Evolutionary conservation across 2,888 invertebrate genomes (phyloP).

Genomic region (Eristalinus sepulchralis): DNA sequence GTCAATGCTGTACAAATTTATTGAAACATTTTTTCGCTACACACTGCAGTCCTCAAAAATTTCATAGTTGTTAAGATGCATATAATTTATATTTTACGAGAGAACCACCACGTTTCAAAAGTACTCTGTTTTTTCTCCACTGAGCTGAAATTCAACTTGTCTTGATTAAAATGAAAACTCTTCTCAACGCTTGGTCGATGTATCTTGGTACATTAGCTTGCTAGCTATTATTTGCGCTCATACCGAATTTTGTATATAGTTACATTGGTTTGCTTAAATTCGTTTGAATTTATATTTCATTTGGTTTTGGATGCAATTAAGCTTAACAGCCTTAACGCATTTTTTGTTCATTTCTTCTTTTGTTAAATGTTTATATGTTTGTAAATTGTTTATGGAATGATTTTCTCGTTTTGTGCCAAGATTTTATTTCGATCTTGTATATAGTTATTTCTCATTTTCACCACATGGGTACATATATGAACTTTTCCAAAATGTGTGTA

Average conservation of each 20-base stretch:
- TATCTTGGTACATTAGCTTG: constrained; percentile 51
- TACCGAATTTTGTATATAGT: constrained; percentile 18
- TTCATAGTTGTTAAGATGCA: no score
- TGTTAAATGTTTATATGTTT: not conserved
- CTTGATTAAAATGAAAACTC: constrained; percentile 56
- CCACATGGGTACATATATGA: not conserved
- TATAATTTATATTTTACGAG: no score
- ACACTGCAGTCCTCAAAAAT: no score
- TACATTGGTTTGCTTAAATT: constrained; percentile 9
- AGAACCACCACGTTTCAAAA: no score
- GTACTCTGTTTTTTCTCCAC: no score
- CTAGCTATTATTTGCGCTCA: constrained; percentile 20
- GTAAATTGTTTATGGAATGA: constrained; percentile 45
- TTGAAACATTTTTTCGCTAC: no score
- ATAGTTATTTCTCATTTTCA: not conserved
- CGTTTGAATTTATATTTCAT: constrained; percentile 30
- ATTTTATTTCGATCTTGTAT: constrained; percentile 32
- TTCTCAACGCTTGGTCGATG: constrained; percentile 16
- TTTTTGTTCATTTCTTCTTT: constrained; percentile 2
- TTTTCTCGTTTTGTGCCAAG: constrained; percentile 35
- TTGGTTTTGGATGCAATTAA: constrained; percentile 10
- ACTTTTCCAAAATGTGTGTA: constrained; percentile 17
- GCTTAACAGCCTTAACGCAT: not conserved
- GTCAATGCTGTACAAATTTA: no score
- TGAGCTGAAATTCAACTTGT: not conserved